These are phyloP conservation scores for Ophioninae sp. DNA, from an alignment of 2,888 invertebrate species.

Conservation along the genomic window DNA sequence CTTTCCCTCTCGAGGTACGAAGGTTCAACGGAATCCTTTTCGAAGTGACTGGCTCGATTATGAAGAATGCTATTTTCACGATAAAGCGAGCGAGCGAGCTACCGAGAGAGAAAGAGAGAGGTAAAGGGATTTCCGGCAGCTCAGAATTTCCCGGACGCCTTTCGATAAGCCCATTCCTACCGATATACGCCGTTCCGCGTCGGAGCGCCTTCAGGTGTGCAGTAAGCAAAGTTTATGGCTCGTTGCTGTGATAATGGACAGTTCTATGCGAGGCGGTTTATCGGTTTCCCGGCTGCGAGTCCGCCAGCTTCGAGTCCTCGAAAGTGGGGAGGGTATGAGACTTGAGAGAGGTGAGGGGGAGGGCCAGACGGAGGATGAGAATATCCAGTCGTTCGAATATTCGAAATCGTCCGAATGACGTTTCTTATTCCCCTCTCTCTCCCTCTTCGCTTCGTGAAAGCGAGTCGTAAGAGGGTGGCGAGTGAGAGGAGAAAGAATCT, in stretches of 20 bases:
- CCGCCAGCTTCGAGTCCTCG: constrained; percentile 75
- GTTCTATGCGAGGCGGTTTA: constrained; percentile 77
- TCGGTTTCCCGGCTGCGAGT: constrained; percentile 77
- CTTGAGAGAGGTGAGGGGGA: too few relatives aligned
- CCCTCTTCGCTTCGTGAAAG: constrained; percentile 10
- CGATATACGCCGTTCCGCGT: not conserved
- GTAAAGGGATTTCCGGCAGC: not conserved
- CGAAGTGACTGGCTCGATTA: constrained; percentile 4
- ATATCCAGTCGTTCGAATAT: constrained; percentile 9
- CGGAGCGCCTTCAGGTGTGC: not conserved
- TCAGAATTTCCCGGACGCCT: not conserved
- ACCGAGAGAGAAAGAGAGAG: too few relatives aligned
- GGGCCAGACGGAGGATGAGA: constrained; percentile 1
- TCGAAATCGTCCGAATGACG: not conserved
- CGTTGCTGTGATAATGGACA: constrained; percentile 74
- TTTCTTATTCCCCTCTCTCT: not conserved
- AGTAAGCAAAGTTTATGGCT: constrained; percentile 41
- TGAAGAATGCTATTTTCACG: constrained; percentile 9
- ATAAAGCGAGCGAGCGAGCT: not conserved
- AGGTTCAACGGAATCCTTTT: not conserved
- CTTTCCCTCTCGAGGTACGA: not conserved
- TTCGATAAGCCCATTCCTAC: not conserved
- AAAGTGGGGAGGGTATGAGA: constrained; percentile 34
- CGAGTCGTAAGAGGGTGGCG: constrained; percentile 1
- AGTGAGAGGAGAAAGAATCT: not conserved